These are phyloP conservation scores for Pocota personata DNA, from an alignment of 2,888 invertebrate genomes.

Conservation along the genomic window DNA sequence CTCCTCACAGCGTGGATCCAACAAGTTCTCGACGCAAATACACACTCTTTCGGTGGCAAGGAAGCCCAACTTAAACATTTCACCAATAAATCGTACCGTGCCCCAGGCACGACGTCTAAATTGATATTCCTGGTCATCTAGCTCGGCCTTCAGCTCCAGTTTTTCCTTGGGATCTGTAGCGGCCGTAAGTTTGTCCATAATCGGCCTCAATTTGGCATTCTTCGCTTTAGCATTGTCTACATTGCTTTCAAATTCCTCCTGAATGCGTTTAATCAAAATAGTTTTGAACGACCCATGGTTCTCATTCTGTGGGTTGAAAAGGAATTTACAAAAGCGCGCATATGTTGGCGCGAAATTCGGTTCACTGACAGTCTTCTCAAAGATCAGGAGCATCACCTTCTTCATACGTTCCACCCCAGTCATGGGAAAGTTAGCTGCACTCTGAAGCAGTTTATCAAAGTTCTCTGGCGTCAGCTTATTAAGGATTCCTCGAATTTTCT, in stretches of 20 bases:
- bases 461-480: constrained; percentile 81
- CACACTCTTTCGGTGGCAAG: constrained; percentile 78
- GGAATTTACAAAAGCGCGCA: constrained; percentile 80
- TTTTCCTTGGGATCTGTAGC: constrained; percentile 77
- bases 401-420: constrained; percentile 79
- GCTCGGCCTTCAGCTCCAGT: constrained; percentile 79
- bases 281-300: constrained; percentile 77
- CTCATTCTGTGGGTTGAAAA: constrained; percentile 79
- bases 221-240: constrained; percentile 81
- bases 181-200: constrained; percentile 77
- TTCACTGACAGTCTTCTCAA: constrained; percentile 81
- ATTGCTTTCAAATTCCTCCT: constrained; percentile 80
- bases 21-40: constrained; percentile 78
- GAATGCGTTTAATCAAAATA: constrained; percentile 78
- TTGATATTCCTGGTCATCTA: constrained; percentile 81
- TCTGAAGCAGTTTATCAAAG: constrained; percentile 80
- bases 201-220: constrained; percentile 78
- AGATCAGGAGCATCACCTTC: constrained; percentile 80
- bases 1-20: constrained; percentile 80
- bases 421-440: constrained; percentile 79
- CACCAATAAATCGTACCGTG: constrained; percentile 81
- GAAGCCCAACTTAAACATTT: constrained; percentile 80
- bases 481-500: constrained; percentile 80
- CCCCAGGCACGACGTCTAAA: constrained; percentile 81
- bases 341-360: constrained; percentile 81